Percentiles rank a stretch among this genome's conserved stretches.
phyloP scores from a whole-genome alignment of 2,888 invertebrate species.

The Eilema depressum region DNA sequence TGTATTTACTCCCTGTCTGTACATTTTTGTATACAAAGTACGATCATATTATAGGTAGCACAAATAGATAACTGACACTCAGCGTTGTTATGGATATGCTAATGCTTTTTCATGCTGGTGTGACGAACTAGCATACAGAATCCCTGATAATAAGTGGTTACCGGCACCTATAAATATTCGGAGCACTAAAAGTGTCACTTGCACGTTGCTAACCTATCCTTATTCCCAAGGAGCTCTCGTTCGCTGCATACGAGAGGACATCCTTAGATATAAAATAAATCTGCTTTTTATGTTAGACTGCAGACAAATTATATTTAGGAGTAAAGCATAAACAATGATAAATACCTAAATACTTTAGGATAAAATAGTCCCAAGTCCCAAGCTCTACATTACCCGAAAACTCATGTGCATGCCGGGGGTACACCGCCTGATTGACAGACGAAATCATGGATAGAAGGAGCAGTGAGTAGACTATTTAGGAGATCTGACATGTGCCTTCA shows the following conservation, averaged over 20 bases:
- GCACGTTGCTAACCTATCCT: not conserved
- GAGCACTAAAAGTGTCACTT: slow-evolving; percentile 4
- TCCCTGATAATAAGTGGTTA: not conserved
- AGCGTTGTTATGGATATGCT: not conserved
- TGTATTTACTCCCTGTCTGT: too few relatives aligned
- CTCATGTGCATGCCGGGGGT: too few relatives aligned
- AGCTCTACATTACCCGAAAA: too few relatives aligned
- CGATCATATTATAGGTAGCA: not conserved
- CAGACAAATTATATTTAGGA: too few relatives aligned
- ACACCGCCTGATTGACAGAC: too few relatives aligned
- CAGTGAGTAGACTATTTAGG: too few relatives aligned
- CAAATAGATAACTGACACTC: not conserved
- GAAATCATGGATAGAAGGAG: too few relatives aligned
- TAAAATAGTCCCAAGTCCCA: too few relatives aligned
- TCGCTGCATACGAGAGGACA: not conserved
- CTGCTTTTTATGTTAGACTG: not conserved
- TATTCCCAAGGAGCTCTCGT: not conserved
- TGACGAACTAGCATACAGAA: not conserved
- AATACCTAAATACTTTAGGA: too few relatives aligned
- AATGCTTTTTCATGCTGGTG: not conserved
- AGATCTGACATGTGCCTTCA: too few relatives aligned
- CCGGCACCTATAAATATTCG: not conserved
- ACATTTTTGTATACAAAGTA: too few relatives aligned
- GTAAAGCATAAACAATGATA: too few relatives aligned
- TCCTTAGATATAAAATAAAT: not conserved